Evolutionary conservation across 2,797 vertebrate species (phyloP), one percentile per base, ranked within the genome.

Genomic region (Lepus townsendii): DNA sequence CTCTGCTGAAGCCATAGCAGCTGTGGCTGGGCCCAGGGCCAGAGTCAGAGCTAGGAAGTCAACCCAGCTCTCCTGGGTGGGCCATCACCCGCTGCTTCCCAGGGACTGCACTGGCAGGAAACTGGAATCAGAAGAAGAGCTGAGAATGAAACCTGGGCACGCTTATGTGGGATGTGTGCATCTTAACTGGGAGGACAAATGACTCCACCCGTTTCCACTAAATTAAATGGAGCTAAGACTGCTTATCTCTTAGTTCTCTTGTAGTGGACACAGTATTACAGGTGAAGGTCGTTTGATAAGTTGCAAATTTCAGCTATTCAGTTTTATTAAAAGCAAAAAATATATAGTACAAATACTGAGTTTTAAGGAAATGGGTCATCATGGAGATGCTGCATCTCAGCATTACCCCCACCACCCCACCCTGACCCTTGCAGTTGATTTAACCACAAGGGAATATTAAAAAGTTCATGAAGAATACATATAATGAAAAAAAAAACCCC

Each of bases 271-370:
- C 1, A 75, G 65, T 6, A 35, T 5, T 12, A 32, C 35, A 19
- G 12, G 10, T 38, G 27, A 66, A n/a, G 69, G 8, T 54, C 76
- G 16, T 32, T 88, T 65, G n/a, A 3, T 27, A 78, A 95, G 22
- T 27, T 50, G 8, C 38, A 75, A 54, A 20, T 52, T 88, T 83
- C 4, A 30, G 38, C 17, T 32, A 68, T 0, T 5, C 32, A 47
- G 30, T 26, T 80, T 65, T 91, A 75, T 71, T 71, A 62, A 83
- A 83, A 93, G 4, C 9, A 82, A 69, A 32, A 73, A 47, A 85
- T 62, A 38, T 35, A 35, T 0, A 35, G 50, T 62, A 17, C 52
- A 65, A 54, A 76, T 52, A 77, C 4, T 5, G 30, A 54, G 32
- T 77, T 50, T 35, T 20, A 57, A 93, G 84, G 91, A 52, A 79